Percentiles rank a stretch among this genome's conserved stretches.
Conservation (phyloP, 2,888 invertebrate species). For the Crematogaster levior region DNA sequence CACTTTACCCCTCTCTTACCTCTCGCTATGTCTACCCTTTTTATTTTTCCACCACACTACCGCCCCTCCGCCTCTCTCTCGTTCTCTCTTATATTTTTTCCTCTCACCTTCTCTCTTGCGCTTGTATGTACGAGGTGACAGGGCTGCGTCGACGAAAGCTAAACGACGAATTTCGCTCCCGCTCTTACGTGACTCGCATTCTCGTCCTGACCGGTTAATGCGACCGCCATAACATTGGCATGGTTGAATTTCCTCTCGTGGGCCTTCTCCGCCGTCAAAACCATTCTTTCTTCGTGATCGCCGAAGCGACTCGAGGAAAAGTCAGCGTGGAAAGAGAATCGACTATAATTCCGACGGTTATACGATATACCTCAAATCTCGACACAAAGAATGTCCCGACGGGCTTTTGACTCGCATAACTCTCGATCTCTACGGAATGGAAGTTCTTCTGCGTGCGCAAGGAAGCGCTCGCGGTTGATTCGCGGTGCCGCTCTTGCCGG, state of each 20-base stretch:
- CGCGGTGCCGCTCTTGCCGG: constrained; percentile 20
- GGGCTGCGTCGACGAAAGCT: constrained; percentile 75
- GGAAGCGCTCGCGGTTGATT: constrained; percentile 54
- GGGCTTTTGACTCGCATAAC: constrained; percentile 57
- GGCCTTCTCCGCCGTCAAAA: not conserved
- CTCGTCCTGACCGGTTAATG: constrained; percentile 63
- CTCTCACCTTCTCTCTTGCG: not conserved
- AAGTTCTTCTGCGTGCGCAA: constrained; percentile 45
- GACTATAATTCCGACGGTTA: constrained; percentile 70
- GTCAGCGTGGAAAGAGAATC: constrained; percentile 63
- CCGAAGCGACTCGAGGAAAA: constrained; percentile 47
- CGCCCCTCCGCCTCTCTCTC: not conserved
- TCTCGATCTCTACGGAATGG: constrained; percentile 56
- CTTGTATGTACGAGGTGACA: constrained; percentile 59
- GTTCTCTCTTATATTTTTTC: constrained; percentile 11
- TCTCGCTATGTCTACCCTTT: constrained; percentile 42
- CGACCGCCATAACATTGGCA: constrained; percentile 63
- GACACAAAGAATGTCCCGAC: constrained; percentile 68
- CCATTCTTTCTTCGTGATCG: not conserved
- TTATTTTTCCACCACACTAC: constrained; percentile 32
- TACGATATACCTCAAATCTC: constrained; percentile 68
- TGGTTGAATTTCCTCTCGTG: constrained; percentile 50
- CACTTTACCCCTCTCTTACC: constrained; percentile 45
- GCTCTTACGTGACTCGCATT: constrained; percentile 73
- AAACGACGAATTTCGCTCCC: constrained; percentile 77